phyloP scores from a whole-genome alignment of 2,888 invertebrate genomes.

The Drosophila algonquin region DNA sequence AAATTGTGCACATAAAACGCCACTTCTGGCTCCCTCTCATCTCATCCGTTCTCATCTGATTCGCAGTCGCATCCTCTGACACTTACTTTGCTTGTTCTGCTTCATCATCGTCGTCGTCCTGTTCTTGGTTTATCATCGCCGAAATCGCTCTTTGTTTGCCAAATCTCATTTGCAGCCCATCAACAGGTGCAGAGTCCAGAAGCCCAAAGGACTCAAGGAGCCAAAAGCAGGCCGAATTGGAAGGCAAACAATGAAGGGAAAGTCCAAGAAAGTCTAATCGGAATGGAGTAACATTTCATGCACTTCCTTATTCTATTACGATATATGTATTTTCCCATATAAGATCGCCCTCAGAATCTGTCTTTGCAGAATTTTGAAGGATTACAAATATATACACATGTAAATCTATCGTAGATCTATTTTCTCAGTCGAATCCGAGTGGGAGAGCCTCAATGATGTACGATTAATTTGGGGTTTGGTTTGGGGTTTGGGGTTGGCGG shows the following conservation, averaged over 20 bases:
- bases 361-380: too few relatives aligned
- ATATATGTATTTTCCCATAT: too few relatives aligned
- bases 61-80: not conserved
- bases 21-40: slow-evolving; percentile 16
- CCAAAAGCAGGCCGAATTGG: too few relatives aligned
- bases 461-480: not conserved
- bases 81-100: not conserved
- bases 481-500: not conserved
- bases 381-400: too few relatives aligned
- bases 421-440: too few relatives aligned
- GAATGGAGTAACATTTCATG: too few relatives aligned
- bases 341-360: too few relatives aligned
- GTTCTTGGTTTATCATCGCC: slow-evolving; percentile 21
- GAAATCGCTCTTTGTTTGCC: slow-evolving; percentile 16
- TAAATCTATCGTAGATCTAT: too few relatives aligned
- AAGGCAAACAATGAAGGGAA: too few relatives aligned
- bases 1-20: slow-evolving; percentile 51
- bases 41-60: not conserved
- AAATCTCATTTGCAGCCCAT: slow-evolving; percentile 52
- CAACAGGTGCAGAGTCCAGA: slow-evolving; percentile 61
- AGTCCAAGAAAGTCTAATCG: too few relatives aligned
- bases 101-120: not conserved
- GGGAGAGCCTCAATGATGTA: not conserved
- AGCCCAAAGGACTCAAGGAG: too few relatives aligned
- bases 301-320: too few relatives aligned